Base-by-base conservation (phyloP, 2,113 vertebrate species). In the Gallinago undulata region DNA sequence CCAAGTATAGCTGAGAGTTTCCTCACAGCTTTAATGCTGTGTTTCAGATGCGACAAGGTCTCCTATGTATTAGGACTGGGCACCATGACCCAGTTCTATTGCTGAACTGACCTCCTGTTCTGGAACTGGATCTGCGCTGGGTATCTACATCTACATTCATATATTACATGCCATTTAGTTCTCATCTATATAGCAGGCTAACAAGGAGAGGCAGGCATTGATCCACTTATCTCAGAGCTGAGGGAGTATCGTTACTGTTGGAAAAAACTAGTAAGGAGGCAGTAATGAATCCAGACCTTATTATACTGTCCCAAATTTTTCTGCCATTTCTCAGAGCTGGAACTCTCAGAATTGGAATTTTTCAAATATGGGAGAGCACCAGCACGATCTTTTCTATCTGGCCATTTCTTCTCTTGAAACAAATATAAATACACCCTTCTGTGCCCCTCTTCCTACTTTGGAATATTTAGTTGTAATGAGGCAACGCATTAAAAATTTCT, bases 51-150 rank as follows among this genome's bases (percentile, higher is more conserved):
- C 23, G 31, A 10, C 15, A 76, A 76, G 11, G 16, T 50, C 4
- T 57, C 19, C 9, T 48, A 0, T 1, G 0, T 56, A 6, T 16
- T 27, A 28, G 14, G 33, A 9, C 27, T 69, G 31, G 17, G 6
- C 4, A 48, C 10, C 4, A 6, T 11, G 30, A 57, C 87, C 28
- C 13, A 6, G 28, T 30, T 48, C 18, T 67, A 4, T 17, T n/a
- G 19, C 11, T 57, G 48, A 91, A 62, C 11, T 60, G n/a, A 87
- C 75, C 25, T 30, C 7, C 11, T 47, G 1, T 11, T 62, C 51
- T 55, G 37, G n/a, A 67, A 66, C 13, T 6, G 19, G 22, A 37
- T 21, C n/a, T 70, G 33, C 3, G 1, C 24, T 75, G 23, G 14
- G 10, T 80, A 63, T 17, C 66, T 5, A 16, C 47, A 48, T 48